phyloP scores from a whole-genome alignment of 2,888 invertebrate species.

The Sminthurinus aureus region DNA sequence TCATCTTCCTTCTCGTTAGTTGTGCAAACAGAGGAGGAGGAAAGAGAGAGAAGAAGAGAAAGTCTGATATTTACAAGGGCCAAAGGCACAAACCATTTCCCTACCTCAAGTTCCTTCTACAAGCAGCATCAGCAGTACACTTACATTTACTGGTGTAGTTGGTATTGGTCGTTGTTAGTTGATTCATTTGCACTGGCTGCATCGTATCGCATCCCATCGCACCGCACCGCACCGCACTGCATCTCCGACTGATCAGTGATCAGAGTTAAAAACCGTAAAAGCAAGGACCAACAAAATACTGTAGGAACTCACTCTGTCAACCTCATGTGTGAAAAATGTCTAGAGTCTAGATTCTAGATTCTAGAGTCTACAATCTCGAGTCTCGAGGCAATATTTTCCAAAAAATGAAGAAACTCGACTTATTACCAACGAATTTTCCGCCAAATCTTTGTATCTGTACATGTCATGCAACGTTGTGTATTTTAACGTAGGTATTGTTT shows the following conservation, averaged over 20 bases:
- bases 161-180: too few species aligned
- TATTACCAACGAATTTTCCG: too few species aligned
- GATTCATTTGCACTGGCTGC: too few species aligned
- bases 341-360: slow-evolving; percentile 20
- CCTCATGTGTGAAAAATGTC: slow-evolving; percentile 32
- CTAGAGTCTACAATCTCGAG: slow-evolving; percentile 9
- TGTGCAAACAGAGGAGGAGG: slow-evolving; percentile 58
- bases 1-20: slow-evolving; percentile 60
- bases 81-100: slow-evolving; percentile 51
- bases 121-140: not conserved
- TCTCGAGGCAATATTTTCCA: not conserved
- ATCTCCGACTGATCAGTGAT: too few species aligned
- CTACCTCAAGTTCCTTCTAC: slow-evolving; percentile 47
- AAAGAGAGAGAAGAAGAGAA: slow-evolving; percentile 12
- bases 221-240: too few species aligned
- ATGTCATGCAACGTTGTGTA: too few species aligned
- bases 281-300: not conserved
- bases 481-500: too few species aligned
- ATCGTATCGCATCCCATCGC: too few species aligned
- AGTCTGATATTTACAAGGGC: slow-evolving; percentile 55
- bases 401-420: not conserved
- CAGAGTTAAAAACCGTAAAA: too few species aligned
- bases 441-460: too few species aligned
- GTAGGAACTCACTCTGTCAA: slow-evolving; percentile 16
- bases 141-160: not conserved